A percentile compares a stretch with the other conserved stretches of the same genome.
These are phyloP conservation scores for Nemotelus nigrinus DNA, from an alignment of 2,888 invertebrate genomes.

Conservation along the genomic window DNA sequence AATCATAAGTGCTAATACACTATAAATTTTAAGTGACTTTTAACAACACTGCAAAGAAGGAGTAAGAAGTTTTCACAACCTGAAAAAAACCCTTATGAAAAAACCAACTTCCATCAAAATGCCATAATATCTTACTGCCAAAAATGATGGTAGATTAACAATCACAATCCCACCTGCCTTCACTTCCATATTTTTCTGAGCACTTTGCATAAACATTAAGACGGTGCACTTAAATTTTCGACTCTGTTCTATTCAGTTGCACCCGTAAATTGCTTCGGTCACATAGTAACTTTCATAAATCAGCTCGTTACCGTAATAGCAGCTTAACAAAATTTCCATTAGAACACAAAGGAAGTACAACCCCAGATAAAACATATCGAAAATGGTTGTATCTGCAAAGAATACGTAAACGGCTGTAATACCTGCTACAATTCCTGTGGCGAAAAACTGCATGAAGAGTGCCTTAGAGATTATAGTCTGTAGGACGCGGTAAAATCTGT, in stretches of 20 bases:
- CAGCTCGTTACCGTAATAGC: slow-evolving; percentile 69
- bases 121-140: slow-evolving; percentile 61
- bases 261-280: slow-evolving; percentile 66
- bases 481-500: slow-evolving; percentile 65
- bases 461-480: slow-evolving; percentile 67
- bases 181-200: slow-evolving; percentile 66
- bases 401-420: slow-evolving; percentile 66
- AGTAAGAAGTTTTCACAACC: slow-evolving; percentile 38
- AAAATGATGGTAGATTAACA: slow-evolving; percentile 67
- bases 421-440: slow-evolving; percentile 64
- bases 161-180: slow-evolving; percentile 68
- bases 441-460: slow-evolving; percentile 68
- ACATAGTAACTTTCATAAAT: slow-evolving; percentile 67
- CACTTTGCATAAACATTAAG: slow-evolving; percentile 67
- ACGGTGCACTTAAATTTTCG: slow-evolving; percentile 64
- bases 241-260: slow-evolving; percentile 69
- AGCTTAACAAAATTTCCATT: slow-evolving; percentile 67
- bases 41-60: slow-evolving; percentile 37
- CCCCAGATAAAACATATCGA: slow-evolving; percentile 8
- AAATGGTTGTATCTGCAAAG: slow-evolving; percentile 59
- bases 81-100: slow-evolving; percentile 1
- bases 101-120: neutral
- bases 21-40: neutral
- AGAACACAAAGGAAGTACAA: slow-evolving; percentile 65
- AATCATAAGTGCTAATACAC: no score